Evolutionary conservation across 2,888 invertebrate genomes (phyloP), one percentile per base, ranked within the genome.

Genomic region (Ennomos erosarius): DNA sequence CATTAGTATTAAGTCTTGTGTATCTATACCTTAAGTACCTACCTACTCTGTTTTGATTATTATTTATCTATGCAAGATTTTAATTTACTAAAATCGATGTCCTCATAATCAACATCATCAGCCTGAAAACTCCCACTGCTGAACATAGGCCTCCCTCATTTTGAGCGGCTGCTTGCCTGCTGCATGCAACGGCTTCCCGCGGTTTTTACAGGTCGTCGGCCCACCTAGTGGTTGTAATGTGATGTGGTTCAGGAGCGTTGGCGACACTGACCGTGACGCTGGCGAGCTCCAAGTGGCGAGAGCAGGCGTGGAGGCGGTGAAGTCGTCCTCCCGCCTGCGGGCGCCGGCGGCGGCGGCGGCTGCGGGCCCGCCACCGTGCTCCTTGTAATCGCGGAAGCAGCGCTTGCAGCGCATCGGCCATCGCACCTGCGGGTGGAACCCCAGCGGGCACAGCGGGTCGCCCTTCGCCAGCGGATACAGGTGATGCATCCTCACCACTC

Each of bases 331-430:
- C 66, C 95, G 95, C 16, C 95, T 49, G 39, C 95, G 95, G 36
- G 94, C 94, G 42, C 95, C 95, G 46, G 33, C 35, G 39, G 52
- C 40, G 37, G 95, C 95, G 46, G 33, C 35, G n/a, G n/a, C n/a
- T n/a, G n/a, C n/a, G 36, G 52, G 36, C 34, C 40, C 95, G 56
- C 96, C 96, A 54, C 96, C 96, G 88, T 98, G 98, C 81, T 98
- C 98, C 90, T 97, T 98, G 90, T 98, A 98, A 85, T 98, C 98
- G 73, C 96, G 95, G 93, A 98, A 98, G 88, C 98, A 98, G 74
- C 98, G 94, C 90, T 98, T 98, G 92, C 98, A 98, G 78, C 98
- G 94, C 58, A 98, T 98, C 48, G 98, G 98, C 97, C 98, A 98
- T 78, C 98, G 95, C 73, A 98, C 97, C 93, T 98, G 98, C 61